Conservation (phyloP, 2,888 invertebrate genomes). For the Dryomyza anilis region DNA sequence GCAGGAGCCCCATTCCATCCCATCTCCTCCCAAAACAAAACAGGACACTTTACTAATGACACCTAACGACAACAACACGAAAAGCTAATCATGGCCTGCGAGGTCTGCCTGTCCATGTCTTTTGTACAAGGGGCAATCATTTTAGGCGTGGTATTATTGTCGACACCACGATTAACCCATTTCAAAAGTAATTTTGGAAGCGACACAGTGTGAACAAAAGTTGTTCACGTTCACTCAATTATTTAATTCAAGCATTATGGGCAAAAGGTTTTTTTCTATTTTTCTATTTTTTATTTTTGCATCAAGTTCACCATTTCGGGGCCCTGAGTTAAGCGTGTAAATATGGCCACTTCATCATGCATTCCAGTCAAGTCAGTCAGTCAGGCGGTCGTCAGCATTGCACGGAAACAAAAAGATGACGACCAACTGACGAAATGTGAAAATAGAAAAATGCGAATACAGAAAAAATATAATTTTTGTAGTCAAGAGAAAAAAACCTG, state of each 20-base stretch:
- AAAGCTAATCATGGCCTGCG: not conserved
- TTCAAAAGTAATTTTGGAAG: constrained; percentile 23
- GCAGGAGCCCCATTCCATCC: no score
- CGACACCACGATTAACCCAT: constrained; percentile 21
- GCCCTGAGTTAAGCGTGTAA: not conserved
- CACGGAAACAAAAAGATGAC: constrained; percentile 4
- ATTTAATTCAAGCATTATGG: constrained; percentile 26
- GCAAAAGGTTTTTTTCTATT: not conserved
- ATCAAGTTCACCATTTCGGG: not conserved
- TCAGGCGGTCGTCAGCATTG: not conserved
- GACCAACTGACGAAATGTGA: constrained; percentile 16
- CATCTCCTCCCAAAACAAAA: no score
- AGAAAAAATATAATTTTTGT: not conserved
- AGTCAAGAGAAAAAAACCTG: not conserved
- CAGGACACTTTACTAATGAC: not conserved
- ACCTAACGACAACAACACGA: not conserved
- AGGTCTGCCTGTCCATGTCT: no score
- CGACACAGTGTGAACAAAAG: constrained; percentile 22
- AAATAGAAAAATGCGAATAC: not conserved
- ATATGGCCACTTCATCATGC: constrained; percentile 34
- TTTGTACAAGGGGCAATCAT: no score
- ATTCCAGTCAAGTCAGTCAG: constrained; percentile 30
- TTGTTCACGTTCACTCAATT: constrained; percentile 27
- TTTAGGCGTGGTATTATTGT: constrained; percentile 6
- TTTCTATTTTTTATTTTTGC: not conserved